phyloP scores from a whole-genome alignment of 2,888 invertebrate species.

The Euplagia quadripunctaria region DNA sequence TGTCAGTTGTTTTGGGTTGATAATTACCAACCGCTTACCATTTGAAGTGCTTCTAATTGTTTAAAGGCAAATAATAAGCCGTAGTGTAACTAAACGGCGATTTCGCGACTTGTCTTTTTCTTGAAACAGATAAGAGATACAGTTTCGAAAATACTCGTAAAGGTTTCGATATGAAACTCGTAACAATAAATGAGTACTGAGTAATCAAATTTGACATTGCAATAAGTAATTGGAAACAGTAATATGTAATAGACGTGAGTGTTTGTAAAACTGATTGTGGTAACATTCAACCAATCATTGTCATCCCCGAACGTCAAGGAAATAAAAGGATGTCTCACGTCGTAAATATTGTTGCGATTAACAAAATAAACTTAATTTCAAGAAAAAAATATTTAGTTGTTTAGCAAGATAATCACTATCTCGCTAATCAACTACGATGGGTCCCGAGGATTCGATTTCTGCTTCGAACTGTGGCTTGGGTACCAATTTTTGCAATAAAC shows the following conservation, averaged over 20 bases:
- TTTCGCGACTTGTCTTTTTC: conserved; percentile 33
- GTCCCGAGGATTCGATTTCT: neutral
- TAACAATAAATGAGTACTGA: conserved; percentile 55
- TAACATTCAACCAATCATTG: neutral
- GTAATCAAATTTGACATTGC: conserved; percentile 23
- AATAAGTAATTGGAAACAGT: conserved; percentile 31
- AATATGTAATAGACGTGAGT: neutral
- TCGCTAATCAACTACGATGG: neutral
- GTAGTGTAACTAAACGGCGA: conserved; percentile 63
- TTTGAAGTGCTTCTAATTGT: conserved; percentile 55
- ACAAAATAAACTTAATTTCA: too few relatives aligned
- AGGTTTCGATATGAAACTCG: conserved; percentile 41
- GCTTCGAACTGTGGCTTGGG: neutral
- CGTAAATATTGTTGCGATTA: too few relatives aligned
- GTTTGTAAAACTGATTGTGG: neutral
- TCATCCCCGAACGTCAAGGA: too few relatives aligned
- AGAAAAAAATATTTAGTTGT: too few relatives aligned
- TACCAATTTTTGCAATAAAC: too few relatives aligned
- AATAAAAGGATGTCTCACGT: too few relatives aligned
- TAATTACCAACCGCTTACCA: conserved; percentile 40
- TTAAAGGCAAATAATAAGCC: conserved; percentile 63
- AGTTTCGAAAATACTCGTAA: conserved; percentile 50
- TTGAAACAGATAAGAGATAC: conserved; percentile 52
- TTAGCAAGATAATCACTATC: too few relatives aligned
- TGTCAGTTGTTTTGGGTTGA: conserved; percentile 32